A percentile compares a stretch with the other conserved stretches of the same genome.
Evolutionary conservation across 2,888 invertebrate species (phyloP).

Genomic region (Celastrina argiolus): DNA sequence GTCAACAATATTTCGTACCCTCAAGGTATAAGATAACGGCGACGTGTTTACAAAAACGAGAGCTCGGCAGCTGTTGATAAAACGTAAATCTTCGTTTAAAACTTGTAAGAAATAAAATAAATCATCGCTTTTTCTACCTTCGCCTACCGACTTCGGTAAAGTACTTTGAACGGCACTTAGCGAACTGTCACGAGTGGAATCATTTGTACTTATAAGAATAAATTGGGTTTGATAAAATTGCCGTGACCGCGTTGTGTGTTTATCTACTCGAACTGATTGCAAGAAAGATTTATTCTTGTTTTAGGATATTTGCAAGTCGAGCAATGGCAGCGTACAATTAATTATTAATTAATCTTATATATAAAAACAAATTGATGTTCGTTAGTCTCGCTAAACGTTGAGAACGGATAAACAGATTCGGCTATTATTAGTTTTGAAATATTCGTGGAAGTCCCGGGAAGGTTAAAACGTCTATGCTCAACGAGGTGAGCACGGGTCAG

Average conservation of each 20-base stretch:
- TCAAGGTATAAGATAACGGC: conserved; percentile 35
- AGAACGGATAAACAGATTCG: no score
- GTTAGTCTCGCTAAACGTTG: no score
- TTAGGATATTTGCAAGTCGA: not conserved
- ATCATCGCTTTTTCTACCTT: conserved; percentile 28
- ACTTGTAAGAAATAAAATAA: conserved; percentile 32
- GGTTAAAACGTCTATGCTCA: no score
- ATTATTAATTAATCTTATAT: no score
- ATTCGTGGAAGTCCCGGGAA: no score
- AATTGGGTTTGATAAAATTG: not conserved
- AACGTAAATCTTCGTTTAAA: conserved; percentile 32
- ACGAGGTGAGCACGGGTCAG: no score
- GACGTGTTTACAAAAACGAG: conserved; percentile 47
- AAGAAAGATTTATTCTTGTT: no score
- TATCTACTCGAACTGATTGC: not conserved
- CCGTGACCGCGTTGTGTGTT: not conserved
- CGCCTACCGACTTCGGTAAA: conserved; percentile 27
- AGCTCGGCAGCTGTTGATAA: conserved; percentile 37
- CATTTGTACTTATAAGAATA: conserved; percentile 20
- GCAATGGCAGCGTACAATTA: no score
- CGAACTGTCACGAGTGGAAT: conserved; percentile 6
- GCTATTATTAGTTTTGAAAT: no score
- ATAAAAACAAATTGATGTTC: no score
- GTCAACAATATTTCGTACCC: conserved; percentile 34
- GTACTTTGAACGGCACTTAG: conserved; percentile 19